Evolutionary conservation across 1,140 invertebrate genomes (phyloP).

Genomic region (Drosophila sp.): DNA sequence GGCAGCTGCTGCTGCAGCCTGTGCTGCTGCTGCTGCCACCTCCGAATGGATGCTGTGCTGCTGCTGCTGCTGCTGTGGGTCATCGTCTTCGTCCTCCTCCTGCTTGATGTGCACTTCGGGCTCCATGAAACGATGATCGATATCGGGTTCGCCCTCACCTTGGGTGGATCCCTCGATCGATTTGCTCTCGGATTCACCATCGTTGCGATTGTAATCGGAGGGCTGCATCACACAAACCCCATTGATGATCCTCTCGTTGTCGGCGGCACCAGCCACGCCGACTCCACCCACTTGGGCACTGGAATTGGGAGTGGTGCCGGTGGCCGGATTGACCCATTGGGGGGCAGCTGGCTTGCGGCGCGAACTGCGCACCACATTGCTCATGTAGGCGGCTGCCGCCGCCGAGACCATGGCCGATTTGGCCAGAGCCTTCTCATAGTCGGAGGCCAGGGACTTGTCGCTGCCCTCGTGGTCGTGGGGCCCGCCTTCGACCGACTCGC

Average conservation of each 20-base stretch:
- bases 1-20: too few species aligned
- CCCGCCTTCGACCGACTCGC: conserved; percentile 87
- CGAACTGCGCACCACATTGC: conserved; percentile 68
- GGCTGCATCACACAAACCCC: conserved; percentile 95
- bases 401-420: conserved; percentile 74
- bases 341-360: conserved; percentile 96
- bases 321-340: conserved; percentile 96
- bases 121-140: conserved; percentile 74
- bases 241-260: conserved; percentile 93
- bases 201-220: conserved; percentile 90
- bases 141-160: conserved; percentile 61
- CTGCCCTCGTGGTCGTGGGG: conserved; percentile 72
- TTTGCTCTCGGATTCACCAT: conserved; percentile 88
- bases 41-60: conserved; percentile 17
- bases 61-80: conserved; percentile 18
- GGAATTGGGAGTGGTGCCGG: conserved; percentile 42
- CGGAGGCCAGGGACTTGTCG: conserved; percentile 84
- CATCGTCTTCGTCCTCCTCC: conserved; percentile 75
- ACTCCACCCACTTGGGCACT: conserved; percentile 13
- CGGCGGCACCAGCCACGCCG: conserved; percentile 44
- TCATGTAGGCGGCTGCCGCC: conserved; percentile 67
- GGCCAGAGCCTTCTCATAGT: conserved; percentile 77
- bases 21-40: not conserved
- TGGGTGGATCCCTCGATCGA: conserved; percentile 82
- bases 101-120: conserved; percentile 79